Percentiles rank a stretch among this genome's conserved stretches.
These are phyloP conservation scores for Caenorhabditis uteleia DNA, from an alignment of 2,888 invertebrate species.

Conservation along the genomic window DNA sequence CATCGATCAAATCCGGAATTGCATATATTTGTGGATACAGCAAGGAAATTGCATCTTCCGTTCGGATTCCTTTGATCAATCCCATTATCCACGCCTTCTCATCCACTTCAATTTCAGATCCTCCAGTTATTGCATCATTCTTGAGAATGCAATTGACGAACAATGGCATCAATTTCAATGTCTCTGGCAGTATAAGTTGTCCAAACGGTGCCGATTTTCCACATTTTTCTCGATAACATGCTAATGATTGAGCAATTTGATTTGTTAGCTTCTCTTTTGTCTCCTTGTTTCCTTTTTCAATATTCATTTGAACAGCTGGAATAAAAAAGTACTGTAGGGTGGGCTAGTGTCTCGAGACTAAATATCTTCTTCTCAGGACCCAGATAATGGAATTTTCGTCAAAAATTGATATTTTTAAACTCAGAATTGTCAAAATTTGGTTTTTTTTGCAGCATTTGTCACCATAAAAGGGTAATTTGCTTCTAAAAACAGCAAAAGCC, in stretches of 20 bases:
- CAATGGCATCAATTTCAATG: slow-evolving; percentile 89
- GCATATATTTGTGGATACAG: slow-evolving; percentile 80
- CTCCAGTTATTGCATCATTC: slow-evolving; percentile 89
- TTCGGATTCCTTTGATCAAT: slow-evolving; percentile 84
- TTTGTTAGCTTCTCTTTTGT: slow-evolving; percentile 84
- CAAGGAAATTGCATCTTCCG: slow-evolving; percentile 82
- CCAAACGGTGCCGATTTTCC: slow-evolving; percentile 90
- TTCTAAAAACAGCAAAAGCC: no score
- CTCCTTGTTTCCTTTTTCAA: slow-evolving; percentile 83
- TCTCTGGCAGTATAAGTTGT: slow-evolving; percentile 95
- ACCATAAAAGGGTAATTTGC: no score
- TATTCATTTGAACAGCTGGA: slow-evolving; percentile 80
- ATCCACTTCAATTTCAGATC: slow-evolving; percentile 91
- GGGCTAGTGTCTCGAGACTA: no score
- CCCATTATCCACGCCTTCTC: slow-evolving; percentile 93
- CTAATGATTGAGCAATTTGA: slow-evolving; percentile 81
- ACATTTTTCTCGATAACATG: slow-evolving; percentile 92
- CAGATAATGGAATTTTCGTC: no score
- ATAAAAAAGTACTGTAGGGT: no score
- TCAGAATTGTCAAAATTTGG: no score
- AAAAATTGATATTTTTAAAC: no score
- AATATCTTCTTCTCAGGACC: no score
- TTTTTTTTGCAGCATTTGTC: no score
- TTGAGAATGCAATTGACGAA: slow-evolving; percentile 91
- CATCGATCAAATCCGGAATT: slow-evolving; percentile 71